These are phyloP conservation scores for Heliconius charithonia DNA, from an alignment of 2,888 invertebrate genomes.

Conservation along the genomic window DNA sequence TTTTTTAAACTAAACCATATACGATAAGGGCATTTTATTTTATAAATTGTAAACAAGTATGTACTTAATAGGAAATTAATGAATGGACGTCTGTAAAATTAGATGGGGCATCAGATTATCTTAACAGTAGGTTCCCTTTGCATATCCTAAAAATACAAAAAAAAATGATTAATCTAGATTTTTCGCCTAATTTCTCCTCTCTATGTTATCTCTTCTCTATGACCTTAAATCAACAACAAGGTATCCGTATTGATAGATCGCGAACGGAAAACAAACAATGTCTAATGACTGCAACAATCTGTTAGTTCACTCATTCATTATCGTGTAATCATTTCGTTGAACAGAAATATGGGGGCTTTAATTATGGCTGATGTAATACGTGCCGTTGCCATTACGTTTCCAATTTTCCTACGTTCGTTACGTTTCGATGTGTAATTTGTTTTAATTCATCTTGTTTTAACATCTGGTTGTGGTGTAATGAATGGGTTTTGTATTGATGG, in stretches of 20 bases:
- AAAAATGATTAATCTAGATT: too few relatives aligned
- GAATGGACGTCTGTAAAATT: too few relatives aligned
- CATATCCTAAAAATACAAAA: too few relatives aligned
- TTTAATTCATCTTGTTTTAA: constrained; percentile 8
- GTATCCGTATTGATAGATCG: neutral
- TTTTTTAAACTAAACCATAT: too few relatives aligned
- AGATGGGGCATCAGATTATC: too few relatives aligned
- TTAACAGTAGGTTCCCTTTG: too few relatives aligned
- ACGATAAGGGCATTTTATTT: too few relatives aligned
- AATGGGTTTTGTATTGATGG: neutral
- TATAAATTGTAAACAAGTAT: too few relatives aligned
- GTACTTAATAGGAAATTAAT: too few relatives aligned
- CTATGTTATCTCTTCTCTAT: too few relatives aligned
- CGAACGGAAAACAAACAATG: constrained; percentile 29
- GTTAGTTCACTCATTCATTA: constrained; percentile 51
- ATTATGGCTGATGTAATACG: constrained; percentile 51
- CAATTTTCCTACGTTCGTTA: constrained; percentile 39
- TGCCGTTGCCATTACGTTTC: constrained; percentile 43
- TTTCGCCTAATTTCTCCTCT: too few relatives aligned
- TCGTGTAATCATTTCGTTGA: constrained; percentile 50
- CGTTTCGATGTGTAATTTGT: constrained; percentile 18
- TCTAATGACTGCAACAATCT: constrained; percentile 46
- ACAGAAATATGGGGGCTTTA: constrained; percentile 52
- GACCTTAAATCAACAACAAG: too few relatives aligned
- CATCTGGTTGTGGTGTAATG: constrained; percentile 4